Conservation (phyloP, 1,140 invertebrate genomes). For the Plodia interpunctella region DNA sequence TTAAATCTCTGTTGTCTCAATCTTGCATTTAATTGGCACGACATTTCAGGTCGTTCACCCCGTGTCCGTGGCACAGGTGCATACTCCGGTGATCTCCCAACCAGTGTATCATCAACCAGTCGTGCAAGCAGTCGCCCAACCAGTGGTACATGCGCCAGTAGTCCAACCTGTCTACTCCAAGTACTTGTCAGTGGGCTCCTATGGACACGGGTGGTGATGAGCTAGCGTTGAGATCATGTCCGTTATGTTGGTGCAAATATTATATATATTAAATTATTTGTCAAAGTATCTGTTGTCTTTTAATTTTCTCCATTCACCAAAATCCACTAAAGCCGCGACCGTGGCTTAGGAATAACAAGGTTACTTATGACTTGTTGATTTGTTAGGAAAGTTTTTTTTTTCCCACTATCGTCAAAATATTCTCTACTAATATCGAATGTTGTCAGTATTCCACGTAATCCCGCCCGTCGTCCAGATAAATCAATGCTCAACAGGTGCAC, state of each 20-base stretch:
- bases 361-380: too few species aligned
- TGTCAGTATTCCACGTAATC: neutral
- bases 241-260: constrained; percentile 45
- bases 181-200: constrained; percentile 28
- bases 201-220: constrained; percentile 61
- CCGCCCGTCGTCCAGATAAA: too few species aligned
- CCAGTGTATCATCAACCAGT: constrained; percentile 22
- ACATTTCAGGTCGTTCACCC: constrained; percentile 28
- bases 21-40: neutral
- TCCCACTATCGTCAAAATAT: too few species aligned
- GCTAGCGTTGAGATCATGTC: constrained; percentile 60
- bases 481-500: too few species aligned
- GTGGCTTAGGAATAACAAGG: neutral
- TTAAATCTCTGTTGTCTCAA: too few species aligned
- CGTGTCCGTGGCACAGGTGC: constrained; percentile 38
- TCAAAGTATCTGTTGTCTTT: neutral
- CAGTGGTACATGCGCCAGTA: constrained; percentile 27
- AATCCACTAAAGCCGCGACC: too few species aligned
- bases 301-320: too few species aligned
- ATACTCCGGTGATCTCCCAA: constrained; percentile 26
- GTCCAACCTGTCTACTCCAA: constrained; percentile 40
- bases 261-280: constrained; percentile 46
- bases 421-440: too few species aligned
- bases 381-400: too few species aligned
- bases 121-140: constrained; percentile 39